phyloP scores from a whole-genome alignment of 2,797 vertebrate species.

The Eutrigla gurnardus region DNA sequence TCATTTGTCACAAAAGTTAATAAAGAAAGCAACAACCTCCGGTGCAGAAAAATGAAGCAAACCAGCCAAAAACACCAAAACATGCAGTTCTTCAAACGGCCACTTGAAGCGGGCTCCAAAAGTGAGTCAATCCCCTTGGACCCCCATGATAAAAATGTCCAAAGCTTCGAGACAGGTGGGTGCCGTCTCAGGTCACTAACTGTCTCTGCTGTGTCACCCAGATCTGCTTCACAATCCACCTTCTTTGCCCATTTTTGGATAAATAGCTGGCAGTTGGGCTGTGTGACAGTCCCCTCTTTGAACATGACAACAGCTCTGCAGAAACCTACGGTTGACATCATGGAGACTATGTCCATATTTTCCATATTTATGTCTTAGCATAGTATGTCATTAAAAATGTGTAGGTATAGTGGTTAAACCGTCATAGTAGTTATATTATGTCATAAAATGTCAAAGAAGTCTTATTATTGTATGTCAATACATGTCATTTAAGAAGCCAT shows the following conservation, averaged over 20 bases:
- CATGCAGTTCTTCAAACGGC: too few relatives aligned
- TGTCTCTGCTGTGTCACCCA: neutral
- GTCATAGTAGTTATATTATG: too few relatives aligned
- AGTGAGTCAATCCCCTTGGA: too few relatives aligned
- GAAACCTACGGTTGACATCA: neutral
- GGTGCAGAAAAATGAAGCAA: neutral
- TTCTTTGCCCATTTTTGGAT: too few relatives aligned
- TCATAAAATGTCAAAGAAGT: too few relatives aligned
- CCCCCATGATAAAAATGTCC: neutral
- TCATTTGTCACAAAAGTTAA: too few relatives aligned
- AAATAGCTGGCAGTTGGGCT: too few relatives aligned
- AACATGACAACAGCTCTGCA: neutral
- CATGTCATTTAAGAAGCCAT: too few relatives aligned
- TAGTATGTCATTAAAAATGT: neutral
- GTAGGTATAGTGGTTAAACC: too few relatives aligned
- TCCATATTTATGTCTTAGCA: too few relatives aligned
- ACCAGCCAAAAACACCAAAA: neutral
- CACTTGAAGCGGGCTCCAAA: too few relatives aligned
- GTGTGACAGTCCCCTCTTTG: neutral
- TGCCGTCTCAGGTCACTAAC: neutral
- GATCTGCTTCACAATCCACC: neutral
- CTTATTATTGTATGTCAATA: too few relatives aligned
- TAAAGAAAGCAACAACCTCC: neutral
- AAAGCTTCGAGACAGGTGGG: neutral
- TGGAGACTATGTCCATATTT: neutral